These are phyloP conservation scores for Adelphocoris suturalis DNA, from an alignment of 2,888 invertebrate genomes.

Conservation along the genomic window DNA sequence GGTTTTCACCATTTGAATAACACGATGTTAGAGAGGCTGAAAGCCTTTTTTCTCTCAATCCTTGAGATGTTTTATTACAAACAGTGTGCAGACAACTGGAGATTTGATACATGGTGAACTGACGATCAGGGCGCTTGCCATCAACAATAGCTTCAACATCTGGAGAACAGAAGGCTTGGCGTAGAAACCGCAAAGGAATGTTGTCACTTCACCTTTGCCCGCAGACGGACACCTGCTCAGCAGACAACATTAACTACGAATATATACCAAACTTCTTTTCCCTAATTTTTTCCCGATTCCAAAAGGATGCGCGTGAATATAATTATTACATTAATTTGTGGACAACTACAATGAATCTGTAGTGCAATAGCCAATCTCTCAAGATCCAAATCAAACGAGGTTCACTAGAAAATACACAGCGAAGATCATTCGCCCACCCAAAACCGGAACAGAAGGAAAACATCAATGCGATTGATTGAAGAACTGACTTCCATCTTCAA, in stretches of 20 bases:
- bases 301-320: neutral
- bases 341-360: neutral
- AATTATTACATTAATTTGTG: neutral
- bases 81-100: neutral
- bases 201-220: neutral
- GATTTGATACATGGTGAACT: neutral
- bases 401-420: too few species aligned
- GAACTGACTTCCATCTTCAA: too few species aligned
- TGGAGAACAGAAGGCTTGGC: slow-evolving; percentile 10
- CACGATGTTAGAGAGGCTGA: too few species aligned
- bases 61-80: too few species aligned
- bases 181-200: neutral
- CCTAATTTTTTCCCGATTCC: too few species aligned
- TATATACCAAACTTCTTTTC: neutral
- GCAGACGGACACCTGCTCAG: neutral
- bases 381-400: too few species aligned
- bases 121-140: neutral
- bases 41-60: too few species aligned
- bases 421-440: too few species aligned
- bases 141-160: neutral
- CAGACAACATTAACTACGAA: neutral
- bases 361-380: neutral
- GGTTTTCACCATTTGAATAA: too few species aligned
- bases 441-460: too few species aligned
- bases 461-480: too few species aligned